Percentiles rank a stretch among this genome's conserved stretches.
These are phyloP conservation scores for Limnodromus scolopaceus DNA, from an alignment of 2,797 vertebrate genomes.

Conservation along the genomic window DNA sequence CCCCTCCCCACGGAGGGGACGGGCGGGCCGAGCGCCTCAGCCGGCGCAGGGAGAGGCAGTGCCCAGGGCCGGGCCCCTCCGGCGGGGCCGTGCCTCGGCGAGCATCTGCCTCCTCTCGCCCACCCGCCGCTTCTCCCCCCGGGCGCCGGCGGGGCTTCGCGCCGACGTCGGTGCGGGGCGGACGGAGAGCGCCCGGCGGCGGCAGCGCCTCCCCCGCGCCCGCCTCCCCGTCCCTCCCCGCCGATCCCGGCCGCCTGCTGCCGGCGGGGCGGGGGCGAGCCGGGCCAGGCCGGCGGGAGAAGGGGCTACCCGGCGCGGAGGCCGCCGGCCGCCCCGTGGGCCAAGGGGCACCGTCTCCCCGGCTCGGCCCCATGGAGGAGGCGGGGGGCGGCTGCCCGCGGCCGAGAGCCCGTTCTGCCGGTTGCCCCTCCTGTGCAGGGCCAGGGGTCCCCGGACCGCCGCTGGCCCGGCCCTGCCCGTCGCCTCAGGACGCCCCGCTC, in stretches of 20 bases:
- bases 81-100: neutral
- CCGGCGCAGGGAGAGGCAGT: neutral
- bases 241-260: neutral
- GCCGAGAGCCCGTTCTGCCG: neutral
- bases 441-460: too few relatives aligned
- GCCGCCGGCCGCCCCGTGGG: neutral
- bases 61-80: neutral
- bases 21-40: neutral
- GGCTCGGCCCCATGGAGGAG: neutral
- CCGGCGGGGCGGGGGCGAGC: neutral
- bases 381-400: too few relatives aligned
- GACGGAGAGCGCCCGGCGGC: neutral
- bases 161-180: conserved; percentile 37
- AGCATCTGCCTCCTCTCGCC: neutral
- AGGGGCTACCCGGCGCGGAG: too few relatives aligned
- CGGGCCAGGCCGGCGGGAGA: neutral
- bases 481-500: neutral
- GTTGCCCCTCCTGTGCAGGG: neutral
- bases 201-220: neutral
- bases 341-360: too few relatives aligned
- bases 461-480: neutral
- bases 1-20: neutral
- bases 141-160: neutral
- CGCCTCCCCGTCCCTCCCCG: neutral
- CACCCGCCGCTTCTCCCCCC: neutral